These are phyloP conservation scores for Conus ventricosus DNA, from an alignment of 1,140 invertebrate genomes.

Conservation along the genomic window DNA sequence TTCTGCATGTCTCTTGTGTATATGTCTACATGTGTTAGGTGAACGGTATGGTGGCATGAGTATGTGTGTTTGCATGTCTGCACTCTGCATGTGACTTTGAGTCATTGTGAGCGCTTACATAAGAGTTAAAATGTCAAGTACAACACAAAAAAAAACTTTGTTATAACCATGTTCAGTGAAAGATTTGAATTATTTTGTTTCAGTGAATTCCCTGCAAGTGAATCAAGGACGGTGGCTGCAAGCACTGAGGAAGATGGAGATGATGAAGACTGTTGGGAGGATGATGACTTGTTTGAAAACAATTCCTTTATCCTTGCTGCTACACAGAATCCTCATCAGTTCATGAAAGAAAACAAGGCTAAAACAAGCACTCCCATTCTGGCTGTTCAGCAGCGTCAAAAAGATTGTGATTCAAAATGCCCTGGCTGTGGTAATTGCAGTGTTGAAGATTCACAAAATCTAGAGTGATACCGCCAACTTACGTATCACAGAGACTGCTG, in stretches of 20 bases:
- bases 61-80: too few species aligned
- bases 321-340: slow-evolving; percentile 39
- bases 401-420: background rate
- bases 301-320: slow-evolving; percentile 54
- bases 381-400: background rate
- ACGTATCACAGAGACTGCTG: background rate
- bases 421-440: background rate
- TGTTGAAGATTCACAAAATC: background rate
- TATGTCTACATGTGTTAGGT: too few species aligned
- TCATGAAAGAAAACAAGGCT: background rate
- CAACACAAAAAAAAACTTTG: too few species aligned
- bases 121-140: too few species aligned
- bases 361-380: background rate
- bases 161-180: background rate
- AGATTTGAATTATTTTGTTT: background rate
- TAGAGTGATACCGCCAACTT: slow-evolving; percentile 17
- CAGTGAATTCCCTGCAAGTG: background rate
- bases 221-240: background rate
- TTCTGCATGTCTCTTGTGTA: too few species aligned
- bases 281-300: slow-evolving; percentile 55
- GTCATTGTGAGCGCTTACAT: too few species aligned
- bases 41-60: too few species aligned
- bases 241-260: slow-evolving; percentile 20
- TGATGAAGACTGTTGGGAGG: slow-evolving; percentile 49
- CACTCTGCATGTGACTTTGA: too few species aligned